Conservation (phyloP, 1,140 invertebrate species). For the Neodiprion virginianus region DNA sequence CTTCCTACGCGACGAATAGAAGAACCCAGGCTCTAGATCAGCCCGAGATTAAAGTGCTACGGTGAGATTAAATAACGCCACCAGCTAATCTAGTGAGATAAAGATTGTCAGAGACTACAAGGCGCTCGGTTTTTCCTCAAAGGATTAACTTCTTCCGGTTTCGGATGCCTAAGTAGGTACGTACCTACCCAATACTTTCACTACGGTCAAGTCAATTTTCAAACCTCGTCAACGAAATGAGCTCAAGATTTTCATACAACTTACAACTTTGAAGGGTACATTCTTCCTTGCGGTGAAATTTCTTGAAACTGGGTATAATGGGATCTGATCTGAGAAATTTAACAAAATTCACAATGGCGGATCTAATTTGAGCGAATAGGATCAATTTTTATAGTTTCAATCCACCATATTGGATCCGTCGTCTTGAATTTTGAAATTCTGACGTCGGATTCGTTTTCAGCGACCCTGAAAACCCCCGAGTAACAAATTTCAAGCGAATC, state of each 20-base stretch:
- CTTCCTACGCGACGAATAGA: background rate
- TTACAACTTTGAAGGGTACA: background rate
- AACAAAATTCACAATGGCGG: too few species aligned
- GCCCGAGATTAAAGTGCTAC: constrained; percentile 6
- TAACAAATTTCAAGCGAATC: too few species aligned
- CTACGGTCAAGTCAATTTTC: background rate
- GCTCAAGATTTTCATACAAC: background rate
- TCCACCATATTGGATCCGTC: too few species aligned
- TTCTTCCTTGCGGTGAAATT: background rate
- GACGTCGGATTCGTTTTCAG: too few species aligned
- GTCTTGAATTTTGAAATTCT: too few species aligned
- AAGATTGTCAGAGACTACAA: too few species aligned
- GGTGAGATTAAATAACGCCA: constrained; percentile 30
- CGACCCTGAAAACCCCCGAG: too few species aligned
- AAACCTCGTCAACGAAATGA: background rate
- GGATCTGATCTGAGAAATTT: too few species aligned
- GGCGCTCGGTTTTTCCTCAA: background rate
- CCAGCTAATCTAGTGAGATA: constrained; percentile 30
- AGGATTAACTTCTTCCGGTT: background rate
- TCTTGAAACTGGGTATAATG: too few species aligned
- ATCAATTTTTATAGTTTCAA: too few species aligned
- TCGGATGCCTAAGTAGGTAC: background rate
- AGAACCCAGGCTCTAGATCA: constrained; percentile 24
- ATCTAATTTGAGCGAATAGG: too few species aligned
- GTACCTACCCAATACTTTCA: too few species aligned